Evolutionary conservation across 2,888 invertebrate genomes (phyloP), one percentile per base, ranked within the genome.

Genomic region (Brachyptera risi): DNA sequence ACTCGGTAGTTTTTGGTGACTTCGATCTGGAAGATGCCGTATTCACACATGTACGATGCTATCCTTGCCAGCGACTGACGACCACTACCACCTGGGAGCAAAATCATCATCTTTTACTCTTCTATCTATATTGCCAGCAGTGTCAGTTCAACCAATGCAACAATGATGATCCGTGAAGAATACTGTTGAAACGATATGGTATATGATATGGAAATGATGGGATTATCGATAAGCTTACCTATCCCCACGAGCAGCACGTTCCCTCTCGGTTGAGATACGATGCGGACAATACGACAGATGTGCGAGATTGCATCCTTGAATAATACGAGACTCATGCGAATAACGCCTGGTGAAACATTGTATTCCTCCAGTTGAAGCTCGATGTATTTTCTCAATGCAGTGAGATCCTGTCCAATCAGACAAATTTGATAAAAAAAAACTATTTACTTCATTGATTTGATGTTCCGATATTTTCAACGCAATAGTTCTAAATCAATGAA

Each of bases 281-380:
- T 90, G 44, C 94, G 80, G 23, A 88, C 85, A 63, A 94, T 87
- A 65, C 90, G 84, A 63, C 88, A 86, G 59, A 94, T 82, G 74
- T 94, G 93, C 69, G 92, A 88, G 44, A 94, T 86, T 9, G 93
- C 93, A 71, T 94, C 92, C 68, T 83, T 85, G 75, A 93, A 94
- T 62, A 94, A 80, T 4, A 94, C 92, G 63, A 94, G 75, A 73
- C 92, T 87, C 83, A 93, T 85, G 68, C 84, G 82, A 2, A 89
- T 82, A 23, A 87, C 86, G 1, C 92, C 91, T 0, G 90, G 88
- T 9, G 84, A 83, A 51, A 82, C 81, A 75, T 94, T 94, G 76
- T 92, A 90, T 69, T 90, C 89, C 50, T 85, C 85, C 78, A 92
- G 78, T 68, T 83, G 82, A 51, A 76, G 76, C 35, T 77, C 67